Evolutionary conservation across 2,113 vertebrate genomes (phyloP).

Genomic region (Neolamprologus cancellatus): DNA sequence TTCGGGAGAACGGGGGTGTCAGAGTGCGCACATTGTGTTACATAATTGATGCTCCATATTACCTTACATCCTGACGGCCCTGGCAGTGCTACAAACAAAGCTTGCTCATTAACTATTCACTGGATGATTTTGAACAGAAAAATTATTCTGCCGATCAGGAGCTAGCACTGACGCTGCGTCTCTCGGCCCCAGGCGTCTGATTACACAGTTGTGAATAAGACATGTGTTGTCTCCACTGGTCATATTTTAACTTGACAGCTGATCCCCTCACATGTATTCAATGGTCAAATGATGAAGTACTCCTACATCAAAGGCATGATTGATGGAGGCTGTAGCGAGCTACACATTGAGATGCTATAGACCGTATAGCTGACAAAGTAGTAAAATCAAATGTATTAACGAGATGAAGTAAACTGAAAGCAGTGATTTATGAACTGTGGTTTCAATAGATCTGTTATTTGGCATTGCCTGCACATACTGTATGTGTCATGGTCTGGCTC

Average conservation of each 20-base stretch:
- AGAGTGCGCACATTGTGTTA: conserved; percentile 20
- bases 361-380: neutral
- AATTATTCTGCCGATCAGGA: conserved; percentile 24
- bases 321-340: neutral
- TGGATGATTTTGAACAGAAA: conserved; percentile 61
- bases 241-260: conserved; percentile 31
- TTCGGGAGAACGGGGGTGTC: neutral
- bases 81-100: conserved; percentile 51
- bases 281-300: neutral
- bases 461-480: neutral
- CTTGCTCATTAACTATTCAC: conserved; percentile 70
- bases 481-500: neutral
- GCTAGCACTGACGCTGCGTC: neutral
- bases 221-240: neutral
- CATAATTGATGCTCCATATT: conserved; percentile 77
- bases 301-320: neutral
- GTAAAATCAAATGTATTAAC: neutral
- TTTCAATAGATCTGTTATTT: neutral
- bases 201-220: conserved; percentile 48
- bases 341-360: neutral
- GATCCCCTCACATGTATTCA: conserved; percentile 9
- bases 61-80: conserved; percentile 63
- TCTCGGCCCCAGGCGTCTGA: conserved; percentile 18
- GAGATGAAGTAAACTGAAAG: neutral
- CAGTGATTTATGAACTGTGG: neutral